Percentiles rank a stretch among this genome's conserved stretches.
Conservation (phyloP, 2,797 vertebrate genomes). For the Pseudomugil gertrudae region DNA sequence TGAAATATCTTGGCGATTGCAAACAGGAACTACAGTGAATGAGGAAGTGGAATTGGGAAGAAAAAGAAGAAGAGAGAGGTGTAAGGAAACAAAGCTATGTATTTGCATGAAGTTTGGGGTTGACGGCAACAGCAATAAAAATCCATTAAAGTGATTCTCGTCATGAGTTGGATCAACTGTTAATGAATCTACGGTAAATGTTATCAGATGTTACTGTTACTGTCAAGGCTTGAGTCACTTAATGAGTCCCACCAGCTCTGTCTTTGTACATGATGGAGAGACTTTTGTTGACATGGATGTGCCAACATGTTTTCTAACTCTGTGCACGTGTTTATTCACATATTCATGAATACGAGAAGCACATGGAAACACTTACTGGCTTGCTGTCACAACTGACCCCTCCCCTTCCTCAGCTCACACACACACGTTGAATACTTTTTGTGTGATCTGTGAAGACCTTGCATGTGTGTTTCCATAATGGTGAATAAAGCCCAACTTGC, state of each 20-base stretch:
- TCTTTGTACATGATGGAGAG: constrained; percentile 37
- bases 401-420: constrained; percentile 39
- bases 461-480: constrained; percentile 48
- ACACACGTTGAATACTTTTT: constrained; percentile 28
- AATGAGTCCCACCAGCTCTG: constrained; percentile 64
- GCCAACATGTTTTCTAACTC: constrained; percentile 55
- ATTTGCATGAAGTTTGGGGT: neutral
- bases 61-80: constrained; percentile 37
- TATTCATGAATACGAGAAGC: constrained; percentile 67
- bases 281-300: constrained; percentile 62
- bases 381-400: constrained; percentile 51
- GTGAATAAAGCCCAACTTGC: constrained; percentile 56
- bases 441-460: constrained; percentile 61
- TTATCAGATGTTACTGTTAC: constrained; percentile 69
- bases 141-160: constrained; percentile 58
- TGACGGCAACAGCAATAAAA: constrained; percentile 49
- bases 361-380: constrained; percentile 79
- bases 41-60: constrained; percentile 66
- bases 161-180: constrained; percentile 56
- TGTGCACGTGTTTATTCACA: constrained; percentile 59
- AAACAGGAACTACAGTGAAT: constrained; percentile 50
- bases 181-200: constrained; percentile 72
- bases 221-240: constrained; percentile 71
- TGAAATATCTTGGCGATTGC: constrained; percentile 31
- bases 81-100: constrained; percentile 45